Base-by-base conservation (phyloP, 1,140 invertebrate genomes). In the Eriocheir sinensis region DNA sequence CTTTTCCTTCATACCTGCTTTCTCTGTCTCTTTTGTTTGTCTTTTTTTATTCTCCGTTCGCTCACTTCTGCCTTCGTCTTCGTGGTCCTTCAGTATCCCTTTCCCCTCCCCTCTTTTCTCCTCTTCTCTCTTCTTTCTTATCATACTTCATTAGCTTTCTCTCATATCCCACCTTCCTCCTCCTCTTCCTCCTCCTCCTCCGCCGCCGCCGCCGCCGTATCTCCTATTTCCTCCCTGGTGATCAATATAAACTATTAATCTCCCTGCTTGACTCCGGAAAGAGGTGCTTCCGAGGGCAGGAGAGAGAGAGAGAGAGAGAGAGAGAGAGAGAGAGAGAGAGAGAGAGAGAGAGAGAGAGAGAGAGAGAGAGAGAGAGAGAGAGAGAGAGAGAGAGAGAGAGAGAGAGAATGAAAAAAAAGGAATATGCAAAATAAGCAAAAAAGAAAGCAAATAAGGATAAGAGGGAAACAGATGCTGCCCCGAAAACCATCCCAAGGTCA, bases 361-460 rank as follows among this genome's bases (percentile, higher is more conserved):
- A 72, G 60, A 72, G 60, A 72, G 60, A 72, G 60, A 72, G 60
- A 72, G 60, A 72, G 60, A 72, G 60, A 72, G 60, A 72, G 60
- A 72, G 60, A 12, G 60, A 72, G 60, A 21, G 21, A 72, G 60
- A 72, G 8, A n/a, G 27, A 72, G 8, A 72, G 8, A 72, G 8
- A 72, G 53, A 72, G 21, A 72, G 6, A 72, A 3, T 3, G 6
- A 72, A 72, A 27, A 72, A 72, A 27, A 8, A 72, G 21, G 21
- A 72, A 21, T 6, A 48, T 48, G 4, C n/a, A n/a, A n/a, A n/a
- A n/a, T n/a, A n/a, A n/a, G n/a, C n/a, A n/a, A n/a, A n/a, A n/a
- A n/a, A n/a, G n/a, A n/a, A n/a, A n/a, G n/a, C n/a, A n/a, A n/a
- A n/a, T n/a, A n/a, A n/a, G n/a, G n/a, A n/a, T n/a, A n/a, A n/a